Base-by-base conservation (phyloP, 2,113 vertebrate genomes). In the Sterrhoptilus dennistouni region DNA sequence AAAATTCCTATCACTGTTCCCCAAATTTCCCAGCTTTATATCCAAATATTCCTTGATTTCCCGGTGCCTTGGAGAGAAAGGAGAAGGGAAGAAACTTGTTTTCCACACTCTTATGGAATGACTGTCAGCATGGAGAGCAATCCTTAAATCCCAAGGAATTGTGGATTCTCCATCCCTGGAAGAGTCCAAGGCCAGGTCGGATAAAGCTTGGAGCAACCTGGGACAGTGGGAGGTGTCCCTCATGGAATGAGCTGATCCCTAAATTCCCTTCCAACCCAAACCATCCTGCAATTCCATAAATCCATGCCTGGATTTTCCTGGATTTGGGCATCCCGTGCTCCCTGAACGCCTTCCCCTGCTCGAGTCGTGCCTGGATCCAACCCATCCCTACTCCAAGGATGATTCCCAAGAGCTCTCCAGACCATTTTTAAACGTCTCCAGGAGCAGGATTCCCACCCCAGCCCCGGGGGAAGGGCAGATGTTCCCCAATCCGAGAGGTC, bases 371-470 rank as follows among this genome's bases (percentile, higher is more conserved):
- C 33, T 0, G 0, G 21, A 59, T 68, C 69, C 38, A 14, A 24
- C 3, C 47, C 72, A 21, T 42, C 63, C 61, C 83, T 2, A 21
- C n/a, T 54, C 70, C 93, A 23, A 50, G 50, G 45, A 9, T 44
- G 27, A 82, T 80, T 94, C 91, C 91, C 95, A 64, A 15, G 29
- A 52, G 68, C 2, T 3, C 0, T 72, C 35, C n/a, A 53, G 56
- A 49, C 53, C 76, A 49, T 81, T 87, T 69, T 31, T 28, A 38
- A 68, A 63, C 14, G 0, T 23, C 88, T 90, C 54, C 35, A 71
- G 74, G 52, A 76, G 57, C 90, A 88, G 92, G 60, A 83, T 75
- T 96, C 94, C 96, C 92, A 92, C 82, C 92, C 77, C 31, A 33
- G 31, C 49, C 90, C 60, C 7, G 0, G 17, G 52, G 47, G 76